A percentile compares a stretch with the other conserved stretches of the same genome.
phyloP scores from a whole-genome alignment of 2,797 vertebrate species.

The Labroides dimidiatus region DNA sequence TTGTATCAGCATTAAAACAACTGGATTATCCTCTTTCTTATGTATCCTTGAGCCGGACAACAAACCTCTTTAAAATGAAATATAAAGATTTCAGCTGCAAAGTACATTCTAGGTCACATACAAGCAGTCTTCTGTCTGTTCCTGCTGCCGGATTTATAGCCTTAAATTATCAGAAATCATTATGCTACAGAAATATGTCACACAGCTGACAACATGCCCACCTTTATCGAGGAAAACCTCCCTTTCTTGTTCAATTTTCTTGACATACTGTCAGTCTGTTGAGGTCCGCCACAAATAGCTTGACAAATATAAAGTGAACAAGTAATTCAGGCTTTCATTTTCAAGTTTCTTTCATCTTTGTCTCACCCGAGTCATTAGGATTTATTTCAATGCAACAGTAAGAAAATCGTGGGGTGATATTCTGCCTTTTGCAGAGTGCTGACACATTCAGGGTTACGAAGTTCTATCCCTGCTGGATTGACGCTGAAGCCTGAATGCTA shows the following conservation, averaged over 20 bases:
- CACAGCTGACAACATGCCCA: neutral
- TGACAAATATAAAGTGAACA: neutral
- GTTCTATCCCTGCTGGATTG: neutral
- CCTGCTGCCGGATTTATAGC: slow-evolving; percentile 44
- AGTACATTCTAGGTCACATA: neutral
- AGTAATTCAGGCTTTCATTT: slow-evolving; percentile 20
- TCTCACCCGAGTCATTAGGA: neutral
- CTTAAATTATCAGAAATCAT: neutral
- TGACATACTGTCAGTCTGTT: neutral
- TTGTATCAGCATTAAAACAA: slow-evolving; percentile 7
- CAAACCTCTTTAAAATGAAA: neutral
- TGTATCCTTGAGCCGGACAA: slow-evolving; percentile 31
- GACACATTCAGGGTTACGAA: slow-evolving; percentile 10
- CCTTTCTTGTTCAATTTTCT: neutral
- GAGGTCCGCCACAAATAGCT: slow-evolving; percentile 32
- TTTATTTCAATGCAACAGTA: neutral
- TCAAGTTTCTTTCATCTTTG: neutral
- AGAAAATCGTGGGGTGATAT: slow-evolving; percentile 8
- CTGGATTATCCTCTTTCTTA: neutral
- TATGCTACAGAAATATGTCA: neutral
- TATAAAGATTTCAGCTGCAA: slow-evolving; percentile 7
- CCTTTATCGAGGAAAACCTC: slow-evolving; percentile 18
- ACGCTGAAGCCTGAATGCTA: neutral
- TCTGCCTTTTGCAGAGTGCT: neutral
- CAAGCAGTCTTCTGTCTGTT: neutral